Percentiles rank a stretch among this genome's conserved stretches.
These are phyloP conservation scores for Bucco capensis DNA, from an alignment of 2,113 vertebrate genomes.

Conservation along the genomic window DNA sequence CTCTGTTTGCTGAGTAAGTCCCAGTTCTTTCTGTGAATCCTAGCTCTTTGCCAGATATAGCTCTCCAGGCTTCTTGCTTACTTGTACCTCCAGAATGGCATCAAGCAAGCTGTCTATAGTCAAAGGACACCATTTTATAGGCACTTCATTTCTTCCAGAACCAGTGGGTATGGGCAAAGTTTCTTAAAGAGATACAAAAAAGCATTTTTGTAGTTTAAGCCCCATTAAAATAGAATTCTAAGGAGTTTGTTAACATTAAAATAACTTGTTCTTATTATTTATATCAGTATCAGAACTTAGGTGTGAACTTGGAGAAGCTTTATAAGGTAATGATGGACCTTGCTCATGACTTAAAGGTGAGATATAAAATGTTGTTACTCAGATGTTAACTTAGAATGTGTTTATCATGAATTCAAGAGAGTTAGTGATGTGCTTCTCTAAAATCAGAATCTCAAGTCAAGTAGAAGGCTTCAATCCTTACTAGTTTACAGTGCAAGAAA, in stretches of 20 bases:
- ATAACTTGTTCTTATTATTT: not conserved
- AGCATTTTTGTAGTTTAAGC: not conserved
- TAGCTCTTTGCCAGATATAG: not conserved
- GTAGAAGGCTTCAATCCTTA: not conserved
- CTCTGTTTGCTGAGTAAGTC: not conserved
- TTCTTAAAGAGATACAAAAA: not conserved
- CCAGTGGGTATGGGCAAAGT: too few species aligned
- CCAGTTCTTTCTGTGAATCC: not conserved
- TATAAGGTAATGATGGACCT: constrained; percentile 78
- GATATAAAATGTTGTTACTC: not conserved
- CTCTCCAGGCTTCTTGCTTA: not conserved
- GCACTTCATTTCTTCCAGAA: too few species aligned
- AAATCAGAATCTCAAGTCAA: not conserved
- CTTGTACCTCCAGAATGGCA: too few species aligned
- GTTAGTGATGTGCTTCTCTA: not conserved
- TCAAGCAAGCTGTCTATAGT: too few species aligned
- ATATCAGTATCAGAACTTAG: constrained; percentile 71
- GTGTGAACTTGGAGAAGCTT: constrained; percentile 75
- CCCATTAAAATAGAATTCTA: not conserved
- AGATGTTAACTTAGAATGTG: not conserved
- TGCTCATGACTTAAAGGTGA: constrained; percentile 77
- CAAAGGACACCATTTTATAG: too few species aligned
- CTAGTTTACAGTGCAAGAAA: not conserved
- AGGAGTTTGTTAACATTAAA: not conserved
- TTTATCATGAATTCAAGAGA: not conserved